phyloP scores from a whole-genome alignment of 2,797 vertebrate genomes.

The Borostomias antarcticus region DNA sequence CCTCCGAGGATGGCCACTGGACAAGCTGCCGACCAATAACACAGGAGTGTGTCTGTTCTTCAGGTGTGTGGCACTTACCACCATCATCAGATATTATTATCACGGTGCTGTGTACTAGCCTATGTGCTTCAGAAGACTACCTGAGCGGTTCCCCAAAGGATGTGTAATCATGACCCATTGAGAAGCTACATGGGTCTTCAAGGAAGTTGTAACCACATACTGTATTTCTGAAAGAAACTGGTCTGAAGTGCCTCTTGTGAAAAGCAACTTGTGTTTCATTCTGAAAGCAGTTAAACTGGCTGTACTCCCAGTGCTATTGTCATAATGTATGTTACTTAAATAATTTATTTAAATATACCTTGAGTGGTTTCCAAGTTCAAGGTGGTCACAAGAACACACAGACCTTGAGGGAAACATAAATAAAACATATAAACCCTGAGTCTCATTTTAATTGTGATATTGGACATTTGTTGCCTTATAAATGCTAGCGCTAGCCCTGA shows the following conservation, averaged over 20 bases:
- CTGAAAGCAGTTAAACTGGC: background rate
- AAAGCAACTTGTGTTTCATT: background rate
- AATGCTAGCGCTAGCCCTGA: background rate
- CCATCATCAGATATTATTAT: background rate
- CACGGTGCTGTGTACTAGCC: background rate
- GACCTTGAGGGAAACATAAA: slow-evolving; percentile 2
- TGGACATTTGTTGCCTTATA: background rate
- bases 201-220: background rate
- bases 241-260: no score
- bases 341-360: no score
- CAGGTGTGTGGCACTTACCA: slow-evolving; percentile 3
- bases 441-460: background rate
- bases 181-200: background rate
- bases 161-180: background rate
- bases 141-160: background rate
- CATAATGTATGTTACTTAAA: background rate
- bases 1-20: slow-evolving; percentile 29
- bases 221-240: no score
- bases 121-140: background rate
- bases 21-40: slow-evolving; percentile 38
- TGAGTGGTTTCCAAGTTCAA: no score
- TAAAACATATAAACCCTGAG: background rate
- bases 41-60: slow-evolving; percentile 41
- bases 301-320: background rate
- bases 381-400: background rate